Conservation (phyloP, 2,113 vertebrate species). For the Rattus norvegicus region GRCr8 NC_086037.1:33503001-33503500, state of each 20-base stretch:
- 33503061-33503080: background rate
- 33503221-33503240: background rate
- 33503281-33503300: background rate
- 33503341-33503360: background rate
- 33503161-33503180: background rate
- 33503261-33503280: background rate
- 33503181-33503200: background rate
- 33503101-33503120: background rate
- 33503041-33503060: background rate
- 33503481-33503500: background rate
- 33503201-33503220: background rate
- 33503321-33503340: background rate
- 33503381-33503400: rapidly evolving
- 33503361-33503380: background rate
- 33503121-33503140: background rate
- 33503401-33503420: background rate
- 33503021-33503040: background rate
- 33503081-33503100: background rate
- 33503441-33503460: background rate
- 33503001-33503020: background rate
- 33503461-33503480: background rate
- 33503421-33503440: background rate
- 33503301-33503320: background rate
- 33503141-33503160: background rate
- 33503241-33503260: background rate